Conservation (phyloP, 2,888 invertebrate genomes). For the Clostera curtula region DNA sequence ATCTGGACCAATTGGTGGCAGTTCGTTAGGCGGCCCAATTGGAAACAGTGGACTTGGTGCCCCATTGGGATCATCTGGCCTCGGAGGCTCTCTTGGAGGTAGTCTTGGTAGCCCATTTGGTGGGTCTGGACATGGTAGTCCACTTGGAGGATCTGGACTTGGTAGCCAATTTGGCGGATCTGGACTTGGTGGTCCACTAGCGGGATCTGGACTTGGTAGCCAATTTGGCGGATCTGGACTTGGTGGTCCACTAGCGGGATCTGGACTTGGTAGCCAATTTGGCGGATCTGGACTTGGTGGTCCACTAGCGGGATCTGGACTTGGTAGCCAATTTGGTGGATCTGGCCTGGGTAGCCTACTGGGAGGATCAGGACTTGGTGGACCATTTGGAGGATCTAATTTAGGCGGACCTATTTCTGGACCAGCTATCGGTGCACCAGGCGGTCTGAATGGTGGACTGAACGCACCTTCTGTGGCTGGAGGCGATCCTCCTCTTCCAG, state of each 20-base stretch:
- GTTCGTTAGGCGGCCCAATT: not conserved
- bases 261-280: constrained; percentile 1
- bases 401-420: constrained; percentile 5
- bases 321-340: constrained; percentile 5
- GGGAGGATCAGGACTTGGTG: constrained; percentile 5
- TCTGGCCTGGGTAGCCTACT: constrained; percentile 3
- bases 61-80: too few relatives aligned
- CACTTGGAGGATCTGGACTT: constrained; percentile 1
- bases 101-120: not conserved
- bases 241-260: too few relatives aligned
- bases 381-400: constrained; percentile 3
- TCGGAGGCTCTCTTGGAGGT: not conserved
- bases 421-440: constrained; percentile 7
- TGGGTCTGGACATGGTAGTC: not conserved
- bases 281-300: constrained; percentile 3
- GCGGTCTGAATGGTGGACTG: constrained; percentile 8
- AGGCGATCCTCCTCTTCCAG: constrained; percentile 40
- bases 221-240: not conserved
- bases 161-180: too few relatives aligned
- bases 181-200: not conserved
- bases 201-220: too few relatives aligned
- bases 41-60: not conserved
- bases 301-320: constrained; percentile 2
- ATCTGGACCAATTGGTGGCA: constrained; percentile 1
- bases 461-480: constrained; percentile 16